These are phyloP conservation scores for Pandemis heparana DNA, from an alignment of 2,888 invertebrate genomes.

Conservation along the genomic window DNA sequence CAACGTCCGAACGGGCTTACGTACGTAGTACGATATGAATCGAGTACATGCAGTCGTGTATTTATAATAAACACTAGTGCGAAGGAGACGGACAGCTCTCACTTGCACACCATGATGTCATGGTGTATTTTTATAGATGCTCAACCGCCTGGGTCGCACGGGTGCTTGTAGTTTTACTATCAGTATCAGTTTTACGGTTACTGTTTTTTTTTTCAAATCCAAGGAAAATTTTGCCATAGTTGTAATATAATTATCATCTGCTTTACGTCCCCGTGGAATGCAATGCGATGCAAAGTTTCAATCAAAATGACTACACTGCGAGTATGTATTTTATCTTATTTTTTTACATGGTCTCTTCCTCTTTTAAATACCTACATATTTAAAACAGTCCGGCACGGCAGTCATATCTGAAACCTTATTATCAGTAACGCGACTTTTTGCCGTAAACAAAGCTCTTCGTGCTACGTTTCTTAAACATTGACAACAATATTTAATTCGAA, in stretches of 20 bases:
- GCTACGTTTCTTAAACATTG: too few species aligned
- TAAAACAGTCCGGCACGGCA: too few species aligned
- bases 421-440: too few species aligned
- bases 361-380: too few species aligned
- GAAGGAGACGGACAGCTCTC: constrained; percentile 65
- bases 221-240: not conserved
- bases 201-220: constrained; percentile 38
- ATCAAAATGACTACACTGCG: too few species aligned
- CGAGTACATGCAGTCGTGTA: constrained; percentile 77
- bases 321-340: too few species aligned
- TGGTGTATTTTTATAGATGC: constrained; percentile 81
- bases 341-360: too few species aligned
- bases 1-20: constrained; percentile 48
- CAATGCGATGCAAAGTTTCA: too few species aligned
- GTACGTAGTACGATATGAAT: constrained; percentile 65
- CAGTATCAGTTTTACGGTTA: constrained; percentile 57
- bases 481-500: too few species aligned
- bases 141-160: constrained; percentile 72
- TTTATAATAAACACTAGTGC: constrained; percentile 65
- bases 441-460: too few species aligned
- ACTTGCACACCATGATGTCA: constrained; percentile 82
- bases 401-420: too few species aligned
- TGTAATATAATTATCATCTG: not conserved
- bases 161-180: constrained; percentile 73
- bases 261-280: too few species aligned